Evolutionary conservation across 2,113 vertebrate species (phyloP), one percentile per base, ranked within the genome.

Genomic region (Phycodurus eques): DNA sequence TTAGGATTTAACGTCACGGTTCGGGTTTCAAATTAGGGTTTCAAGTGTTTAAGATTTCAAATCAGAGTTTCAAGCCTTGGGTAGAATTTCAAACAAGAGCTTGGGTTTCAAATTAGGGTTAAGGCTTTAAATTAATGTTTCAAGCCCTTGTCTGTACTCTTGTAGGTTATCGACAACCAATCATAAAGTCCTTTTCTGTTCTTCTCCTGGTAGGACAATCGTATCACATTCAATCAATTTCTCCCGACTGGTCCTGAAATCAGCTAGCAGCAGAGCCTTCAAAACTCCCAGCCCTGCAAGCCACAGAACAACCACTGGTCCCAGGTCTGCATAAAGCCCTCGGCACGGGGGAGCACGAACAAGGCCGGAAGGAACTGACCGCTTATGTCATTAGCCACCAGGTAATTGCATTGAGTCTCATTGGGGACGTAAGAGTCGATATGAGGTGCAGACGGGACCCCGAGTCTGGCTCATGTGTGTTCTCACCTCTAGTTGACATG

Each of bases 371-470:
- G 85, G 90, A 92, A 90, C 75, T 86, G 76, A 86, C 84, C 87
- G 87, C 88, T 92, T 92, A 91, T 90, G 86, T 90, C 88, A 87
- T 90, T 92, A 91, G 78, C 70, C 74, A 86, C 79, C 57, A 85
- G 88, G 87, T 92, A 92, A 91, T 92, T 90, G 90, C 88, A 74
- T 78, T 74, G 84, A 88, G 88, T 84, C 91, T 91, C 92, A 89
- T 87, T 72, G 86, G 88, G 91, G 89, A 91, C 91, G 92, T 92
- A 91, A 91, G 89, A 87, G 90, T 88, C 91, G 90, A 92, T 92
- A 92, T 91, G 86, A 90, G 13, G 86, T 81, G 87, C 43, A 71
- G 72, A 88, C 75, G 72, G 85, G 80, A 81, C 80, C 76, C 76
- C 1, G 80, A 78, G 83, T 85, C 92, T 92, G 92, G 91, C 83